Percentiles rank a stretch among this genome's conserved stretches.
Conservation (phyloP, 2,888 invertebrate genomes). For the Ophioninae sp. region DNA sequence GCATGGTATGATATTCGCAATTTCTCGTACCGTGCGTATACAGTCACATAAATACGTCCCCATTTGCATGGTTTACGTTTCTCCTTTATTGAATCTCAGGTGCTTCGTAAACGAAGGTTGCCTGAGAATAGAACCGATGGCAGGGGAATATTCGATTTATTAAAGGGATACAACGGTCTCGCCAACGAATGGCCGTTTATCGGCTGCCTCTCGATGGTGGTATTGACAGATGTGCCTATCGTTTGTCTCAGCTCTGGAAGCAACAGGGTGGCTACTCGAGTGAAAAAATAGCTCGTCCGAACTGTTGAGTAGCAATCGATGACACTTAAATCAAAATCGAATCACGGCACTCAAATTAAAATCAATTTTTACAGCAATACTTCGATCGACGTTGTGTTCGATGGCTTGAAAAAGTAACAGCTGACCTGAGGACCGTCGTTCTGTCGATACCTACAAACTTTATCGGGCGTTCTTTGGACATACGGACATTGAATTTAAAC, state of each 20-base stretch:
- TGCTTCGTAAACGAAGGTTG: constrained; percentile 19
- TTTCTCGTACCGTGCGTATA: constrained; percentile 34
- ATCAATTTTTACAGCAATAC: too few relatives aligned
- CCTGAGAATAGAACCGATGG: background rate
- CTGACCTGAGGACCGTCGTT: too few relatives aligned
- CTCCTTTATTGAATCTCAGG: constrained; percentile 50
- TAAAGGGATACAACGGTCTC: constrained; percentile 19
- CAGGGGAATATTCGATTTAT: constrained; percentile 22
- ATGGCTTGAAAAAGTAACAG: too few relatives aligned
- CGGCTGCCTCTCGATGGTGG: background rate
- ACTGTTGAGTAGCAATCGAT: background rate
- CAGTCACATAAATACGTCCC: constrained; percentile 35
- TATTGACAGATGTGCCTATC: background rate
- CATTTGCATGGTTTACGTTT: constrained; percentile 48
- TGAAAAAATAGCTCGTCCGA: background rate
- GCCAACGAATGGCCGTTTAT: background rate
- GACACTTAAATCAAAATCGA: too few relatives aligned
- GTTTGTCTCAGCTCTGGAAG: background rate
- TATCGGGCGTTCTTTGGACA: too few relatives aligned
- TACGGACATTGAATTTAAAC: too few relatives aligned
- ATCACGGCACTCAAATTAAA: too few relatives aligned
- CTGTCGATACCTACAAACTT: too few relatives aligned
- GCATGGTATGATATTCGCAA: constrained; percentile 37
- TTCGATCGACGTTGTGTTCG: too few relatives aligned
- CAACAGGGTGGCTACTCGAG: background rate